Percentiles rank a stretch among this genome's conserved stretches.
Conservation (phyloP, 1,140 invertebrate species). For the Drosophila serrata region DNA sequence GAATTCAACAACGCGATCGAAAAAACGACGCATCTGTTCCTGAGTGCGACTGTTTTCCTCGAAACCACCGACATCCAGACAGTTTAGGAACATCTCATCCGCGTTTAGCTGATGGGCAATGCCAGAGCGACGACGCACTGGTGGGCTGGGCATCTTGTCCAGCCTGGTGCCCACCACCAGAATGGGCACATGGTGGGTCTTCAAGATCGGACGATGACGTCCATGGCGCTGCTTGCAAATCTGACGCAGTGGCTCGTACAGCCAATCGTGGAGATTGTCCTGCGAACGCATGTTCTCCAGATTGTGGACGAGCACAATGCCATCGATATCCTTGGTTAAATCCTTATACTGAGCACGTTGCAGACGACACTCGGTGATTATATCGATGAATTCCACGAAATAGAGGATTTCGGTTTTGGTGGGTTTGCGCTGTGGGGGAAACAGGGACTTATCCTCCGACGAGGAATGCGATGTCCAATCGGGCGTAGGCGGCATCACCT, state of each 20-base stretch:
- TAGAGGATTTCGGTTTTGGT: conserved; percentile 34
- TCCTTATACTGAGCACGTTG: conserved; percentile 13
- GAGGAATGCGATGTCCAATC: conserved; percentile 40
- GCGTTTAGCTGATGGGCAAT: conserved; percentile 57
- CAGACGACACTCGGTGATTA: conserved; percentile 30
- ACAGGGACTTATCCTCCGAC: background rate
- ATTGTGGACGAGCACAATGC: conserved; percentile 62
- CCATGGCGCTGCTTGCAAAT: conserved; percentile 51
- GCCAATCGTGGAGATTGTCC: conserved; percentile 61
- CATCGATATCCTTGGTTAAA: conserved; percentile 52
- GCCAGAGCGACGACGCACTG: conserved; percentile 13
- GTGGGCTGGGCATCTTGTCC: conserved; percentile 32
- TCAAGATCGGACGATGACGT: conserved; percentile 17
- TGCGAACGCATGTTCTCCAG: conserved; percentile 45
- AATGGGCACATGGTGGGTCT: conserved; percentile 56
- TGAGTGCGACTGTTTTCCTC: conserved; percentile 33
- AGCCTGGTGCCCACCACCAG: conserved; percentile 59
- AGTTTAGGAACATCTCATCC: conserved; percentile 56
- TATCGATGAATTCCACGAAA: conserved; percentile 64
- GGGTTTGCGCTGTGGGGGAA: background rate
- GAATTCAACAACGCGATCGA: conserved; percentile 60
- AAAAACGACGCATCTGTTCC: conserved; percentile 39
- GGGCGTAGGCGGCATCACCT: conserved; percentile 27
- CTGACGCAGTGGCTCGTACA: conserved; percentile 54
- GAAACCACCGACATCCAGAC: conserved; percentile 31